Percentiles rank a stretch among this genome's conserved stretches.
These are phyloP conservation scores for Syndactyla subalaris DNA, from an alignment of 2,797 vertebrate genomes.

Conservation along the genomic window DNA sequence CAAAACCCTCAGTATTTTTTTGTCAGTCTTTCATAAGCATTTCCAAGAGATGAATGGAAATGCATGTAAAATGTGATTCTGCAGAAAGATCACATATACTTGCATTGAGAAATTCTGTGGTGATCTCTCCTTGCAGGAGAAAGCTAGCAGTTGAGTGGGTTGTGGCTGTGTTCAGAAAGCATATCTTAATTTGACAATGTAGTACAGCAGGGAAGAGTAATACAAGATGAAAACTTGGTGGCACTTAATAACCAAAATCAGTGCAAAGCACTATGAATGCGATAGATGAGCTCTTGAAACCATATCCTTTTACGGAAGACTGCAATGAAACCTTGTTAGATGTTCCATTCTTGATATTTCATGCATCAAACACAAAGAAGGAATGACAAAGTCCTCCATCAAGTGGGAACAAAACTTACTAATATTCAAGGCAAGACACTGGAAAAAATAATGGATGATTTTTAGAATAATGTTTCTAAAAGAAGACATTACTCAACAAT, in stretches of 20 bases:
- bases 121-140: background rate
- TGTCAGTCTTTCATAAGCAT: background rate
- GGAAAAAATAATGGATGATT: background rate
- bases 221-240: background rate
- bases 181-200: background rate
- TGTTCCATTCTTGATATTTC: background rate
- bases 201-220: background rate
- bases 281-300: background rate
- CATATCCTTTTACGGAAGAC: background rate
- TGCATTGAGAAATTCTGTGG: background rate
- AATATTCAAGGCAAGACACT: background rate
- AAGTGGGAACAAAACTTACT: background rate
- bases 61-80: background rate
- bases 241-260: conserved; percentile 2
- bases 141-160: conserved; percentile 28
- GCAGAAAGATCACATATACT: conserved; percentile 7
- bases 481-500: background rate
- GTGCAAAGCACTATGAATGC: background rate
- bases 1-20: background rate
- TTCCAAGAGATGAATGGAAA: conserved; percentile 3
- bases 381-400: background rate
- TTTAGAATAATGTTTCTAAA: background rate
- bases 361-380: background rate
- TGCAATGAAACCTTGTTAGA: background rate
- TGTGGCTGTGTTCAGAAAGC: conserved; percentile 12